Evolutionary conservation across 2,797 vertebrate species (phyloP).

Genomic region (Falco columbarius): DNA sequence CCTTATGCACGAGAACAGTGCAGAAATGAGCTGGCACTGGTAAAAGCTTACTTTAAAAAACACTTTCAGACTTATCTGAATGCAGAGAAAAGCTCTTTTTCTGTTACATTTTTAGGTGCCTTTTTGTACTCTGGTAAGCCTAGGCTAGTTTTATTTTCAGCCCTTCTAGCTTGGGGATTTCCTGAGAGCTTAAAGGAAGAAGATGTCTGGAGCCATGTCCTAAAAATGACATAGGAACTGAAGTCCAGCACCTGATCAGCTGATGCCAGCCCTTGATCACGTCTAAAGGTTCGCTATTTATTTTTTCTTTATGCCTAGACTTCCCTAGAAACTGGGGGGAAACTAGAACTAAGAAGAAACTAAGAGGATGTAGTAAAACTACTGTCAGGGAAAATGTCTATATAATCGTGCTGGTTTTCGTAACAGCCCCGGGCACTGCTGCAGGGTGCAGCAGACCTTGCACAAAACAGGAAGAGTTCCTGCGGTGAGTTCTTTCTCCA

Average conservation of each 20-base stretch:
- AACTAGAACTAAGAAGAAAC: conserved; percentile 13
- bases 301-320: not conserved
- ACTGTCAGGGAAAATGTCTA: not conserved
- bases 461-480: conserved; percentile 26
- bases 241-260: conserved; percentile 20
- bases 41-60: not conserved
- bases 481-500: not conserved
- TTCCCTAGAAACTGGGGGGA: conserved; percentile 48
- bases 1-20: not conserved
- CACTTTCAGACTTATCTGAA: not conserved
- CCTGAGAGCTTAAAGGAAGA: conserved; percentile 28
- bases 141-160: conserved; percentile 18
- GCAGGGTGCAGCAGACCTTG: not conserved
- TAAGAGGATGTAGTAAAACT: conserved; percentile 23
- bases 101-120: not conserved
- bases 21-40: not conserved
- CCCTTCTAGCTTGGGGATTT: conserved; percentile 26
- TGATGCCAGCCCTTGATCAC: not conserved
- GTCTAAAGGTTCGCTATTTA: not conserved
- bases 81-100: not conserved
- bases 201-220: not conserved
- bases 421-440: not conserved
- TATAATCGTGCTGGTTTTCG: not conserved
- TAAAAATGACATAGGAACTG: not conserved
- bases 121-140: not conserved